phyloP scores from a whole-genome alignment of 2,797 vertebrate genomes.

The Gobio occitaniae region DNA sequence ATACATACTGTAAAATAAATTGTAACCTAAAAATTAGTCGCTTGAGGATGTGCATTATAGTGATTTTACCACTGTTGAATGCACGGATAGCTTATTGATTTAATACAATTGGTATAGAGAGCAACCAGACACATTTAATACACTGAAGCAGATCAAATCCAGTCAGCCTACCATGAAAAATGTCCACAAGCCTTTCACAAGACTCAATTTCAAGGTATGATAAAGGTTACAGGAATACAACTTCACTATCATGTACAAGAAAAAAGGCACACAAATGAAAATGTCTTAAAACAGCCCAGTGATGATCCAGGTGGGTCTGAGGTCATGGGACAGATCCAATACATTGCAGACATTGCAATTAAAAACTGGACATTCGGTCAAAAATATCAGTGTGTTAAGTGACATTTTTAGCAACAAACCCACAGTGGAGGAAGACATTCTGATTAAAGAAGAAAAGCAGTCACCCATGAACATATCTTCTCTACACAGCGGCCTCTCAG shows the following conservation, averaged over 20 bases:
- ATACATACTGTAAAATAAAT: not conserved
- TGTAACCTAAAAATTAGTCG: not conserved
- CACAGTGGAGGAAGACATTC: not conserved
- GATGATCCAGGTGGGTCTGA: not conserved
- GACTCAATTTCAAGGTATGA: conserved; percentile 28
- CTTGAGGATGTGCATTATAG: not conserved
- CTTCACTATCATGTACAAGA: not conserved
- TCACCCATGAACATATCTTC: not conserved
- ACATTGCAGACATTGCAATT: not conserved
- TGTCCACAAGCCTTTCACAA: conserved; percentile 9
- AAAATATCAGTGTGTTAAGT: conserved; percentile 7
- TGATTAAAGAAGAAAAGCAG: not conserved
- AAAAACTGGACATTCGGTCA: not conserved
- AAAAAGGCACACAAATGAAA: not conserved
- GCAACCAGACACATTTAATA: conserved; percentile 10
- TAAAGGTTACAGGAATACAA: conserved; percentile 23
- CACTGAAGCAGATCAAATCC: conserved; percentile 26
- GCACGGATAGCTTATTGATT: not conserved
- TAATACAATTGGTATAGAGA: conserved; percentile 15
- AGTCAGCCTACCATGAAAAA: conserved; percentile 25
- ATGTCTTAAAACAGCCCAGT: not conserved
- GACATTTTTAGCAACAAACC: not conserved
- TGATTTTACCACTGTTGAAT: not conserved
- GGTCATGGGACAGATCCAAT: not conserved
- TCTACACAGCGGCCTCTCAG: not conserved